Base-by-base conservation (phyloP, 2,888 invertebrate genomes). In the Drosophila trichaetosa region DNA sequence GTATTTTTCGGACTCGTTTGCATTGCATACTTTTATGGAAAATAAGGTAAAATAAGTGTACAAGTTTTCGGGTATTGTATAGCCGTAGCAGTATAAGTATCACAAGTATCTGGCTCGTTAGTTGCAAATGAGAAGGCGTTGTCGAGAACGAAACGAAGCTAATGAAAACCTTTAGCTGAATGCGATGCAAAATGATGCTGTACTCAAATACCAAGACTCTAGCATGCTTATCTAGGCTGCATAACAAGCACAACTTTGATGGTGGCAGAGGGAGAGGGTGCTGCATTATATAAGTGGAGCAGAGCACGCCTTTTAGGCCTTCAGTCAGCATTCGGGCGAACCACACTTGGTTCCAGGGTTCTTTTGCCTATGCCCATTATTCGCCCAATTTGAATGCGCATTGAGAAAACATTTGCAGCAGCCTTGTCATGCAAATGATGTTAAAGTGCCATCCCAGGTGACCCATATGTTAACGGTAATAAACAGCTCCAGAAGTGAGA, bases 381-480 rank as follows among this genome's bases (percentile, higher is more conserved):
- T 83, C 71, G 83, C 64, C 80, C 83, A 83, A 83, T 81, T 81
- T 82, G 70, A 80, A 76, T 76, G 76, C 70, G 80, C 80, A 82
- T 76, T 69, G 83, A 74, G 77, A 80, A 83, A 80, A 81, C 76
- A 83, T 81, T 73, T 68, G 62, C 67, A 58, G 62, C 69, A 58
- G 77, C 34, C 73, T 67, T 80, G 82, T 80, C 85, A 82, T 79
- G 82, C 82, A 83, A 83, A 83, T 84, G 75, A 82, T 82, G 84
- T 73, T 71, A 79, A 79, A 82, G 68, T 73, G 71, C 68, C 69
- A 78, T 85, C 85, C 85, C 85, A 76, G 87, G 81, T 80, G 85
- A 87, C 85, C 87, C 81, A 87, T 83, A 87, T 85, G 86, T 81
- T 80, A 82, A 67, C 74, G 79, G 71, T 65, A 82, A 87, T 87